phyloP scores from a whole-genome alignment of 1,140 invertebrate species.

The Polypedilum pembai region DNA sequence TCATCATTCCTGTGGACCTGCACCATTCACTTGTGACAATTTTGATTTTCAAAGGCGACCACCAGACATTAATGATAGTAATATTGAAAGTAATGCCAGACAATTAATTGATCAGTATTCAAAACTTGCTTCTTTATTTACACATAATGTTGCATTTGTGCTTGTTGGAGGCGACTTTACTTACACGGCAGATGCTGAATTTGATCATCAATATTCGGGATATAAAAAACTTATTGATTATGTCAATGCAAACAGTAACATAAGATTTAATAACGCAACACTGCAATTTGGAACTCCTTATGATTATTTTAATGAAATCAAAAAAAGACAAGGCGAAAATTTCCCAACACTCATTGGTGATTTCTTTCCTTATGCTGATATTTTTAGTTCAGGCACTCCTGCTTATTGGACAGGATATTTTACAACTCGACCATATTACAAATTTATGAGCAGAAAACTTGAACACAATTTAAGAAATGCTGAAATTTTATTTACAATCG shows the following conservation, averaged over 20 bases:
- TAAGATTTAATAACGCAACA: constrained; percentile 55
- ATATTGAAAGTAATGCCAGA: constrained; percentile 69
- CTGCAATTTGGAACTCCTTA: constrained; percentile 73
- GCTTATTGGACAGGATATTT: constrained; percentile 89
- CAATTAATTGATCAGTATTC: constrained; percentile 73
- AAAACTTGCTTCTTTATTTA: constrained; percentile 67
- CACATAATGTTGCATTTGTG: constrained; percentile 72
- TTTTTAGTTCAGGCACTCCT: constrained; percentile 65
- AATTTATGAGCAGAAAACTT: constrained; percentile 70
- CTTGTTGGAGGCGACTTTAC: constrained; percentile 74
- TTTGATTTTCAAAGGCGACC: constrained; percentile 83
- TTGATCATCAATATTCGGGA: constrained; percentile 79
- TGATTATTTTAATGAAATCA: constrained; percentile 69
- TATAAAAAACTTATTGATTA: constrained; percentile 70
- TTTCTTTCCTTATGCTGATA: constrained; percentile 85
- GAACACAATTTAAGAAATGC: constrained; percentile 67
- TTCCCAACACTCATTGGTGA: constrained; percentile 73
- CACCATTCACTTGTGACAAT: constrained; percentile 77
- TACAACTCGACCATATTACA: constrained; percentile 77
- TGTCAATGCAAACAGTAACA: constrained; percentile 61
- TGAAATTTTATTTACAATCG: constrained; percentile 75
- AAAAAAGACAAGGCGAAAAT: constrained; percentile 46
- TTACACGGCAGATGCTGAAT: constrained; percentile 67
- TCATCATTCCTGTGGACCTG: constrained; percentile 85
- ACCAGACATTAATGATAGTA: constrained; percentile 61